phyloP scores from a whole-genome alignment of 1,140 invertebrate species.

The Drosophila malerkotliana region DNA sequence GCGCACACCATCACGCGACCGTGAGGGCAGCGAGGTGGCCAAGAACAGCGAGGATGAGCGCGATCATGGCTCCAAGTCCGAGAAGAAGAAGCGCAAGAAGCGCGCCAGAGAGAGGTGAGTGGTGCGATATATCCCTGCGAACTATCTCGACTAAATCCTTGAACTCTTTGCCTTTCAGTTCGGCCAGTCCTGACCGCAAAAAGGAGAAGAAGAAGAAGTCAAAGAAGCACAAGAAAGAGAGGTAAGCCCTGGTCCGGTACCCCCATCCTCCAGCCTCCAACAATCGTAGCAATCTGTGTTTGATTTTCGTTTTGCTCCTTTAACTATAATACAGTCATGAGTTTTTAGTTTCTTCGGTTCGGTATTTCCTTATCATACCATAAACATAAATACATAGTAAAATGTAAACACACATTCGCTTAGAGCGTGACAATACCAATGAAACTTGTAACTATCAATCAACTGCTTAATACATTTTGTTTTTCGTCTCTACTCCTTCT shows the following conservation, averaged over 20 bases:
- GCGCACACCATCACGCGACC: conserved; percentile 86
- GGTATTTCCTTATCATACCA: conserved; percentile 26
- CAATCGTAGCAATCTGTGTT: conserved; percentile 63
- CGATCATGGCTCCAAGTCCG: conserved; percentile 77
- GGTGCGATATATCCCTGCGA: not conserved
- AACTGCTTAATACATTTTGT: conserved; percentile 80
- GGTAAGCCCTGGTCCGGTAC: conserved; percentile 83
- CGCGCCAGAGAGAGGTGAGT: conserved; percentile 77
- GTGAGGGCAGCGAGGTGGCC: conserved; percentile 36
- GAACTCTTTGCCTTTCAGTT: conserved; percentile 72
- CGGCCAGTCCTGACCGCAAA: conserved; percentile 86
- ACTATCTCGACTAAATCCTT: not conserved
- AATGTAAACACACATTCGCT: conserved; percentile 34
- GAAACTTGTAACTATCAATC: conserved; percentile 66
- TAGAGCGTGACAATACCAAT: conserved; percentile 46
- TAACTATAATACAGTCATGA: conserved; percentile 32
- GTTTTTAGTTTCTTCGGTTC: conserved; percentile 22
- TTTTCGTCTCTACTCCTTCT: conserved; percentile 82
- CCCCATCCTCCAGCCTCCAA: conserved; percentile 17
- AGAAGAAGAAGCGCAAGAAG: conserved; percentile 86
- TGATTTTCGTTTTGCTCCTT: conserved; percentile 38
- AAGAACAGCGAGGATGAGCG: conserved; percentile 59
- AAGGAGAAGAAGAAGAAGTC: conserved; percentile 89
- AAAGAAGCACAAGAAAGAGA: conserved; percentile 89
- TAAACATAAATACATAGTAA: conserved; percentile 18